These are phyloP conservation scores for Ooceraea biroi DNA, from an alignment of 1,140 invertebrate genomes.

Conservation along the genomic window DNA sequence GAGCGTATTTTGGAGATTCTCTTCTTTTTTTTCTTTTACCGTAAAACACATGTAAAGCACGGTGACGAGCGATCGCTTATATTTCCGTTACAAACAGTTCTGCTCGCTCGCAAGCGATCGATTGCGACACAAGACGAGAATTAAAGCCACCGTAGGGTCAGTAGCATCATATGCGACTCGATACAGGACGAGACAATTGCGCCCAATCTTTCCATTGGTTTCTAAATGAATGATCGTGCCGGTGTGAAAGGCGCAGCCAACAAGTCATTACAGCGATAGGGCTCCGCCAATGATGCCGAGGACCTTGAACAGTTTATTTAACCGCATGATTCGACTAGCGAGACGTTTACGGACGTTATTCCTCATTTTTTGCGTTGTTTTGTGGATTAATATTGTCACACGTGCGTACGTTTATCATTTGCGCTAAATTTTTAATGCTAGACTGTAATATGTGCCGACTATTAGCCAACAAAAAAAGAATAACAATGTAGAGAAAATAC, in stretches of 20 bases:
- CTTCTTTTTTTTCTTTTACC: too few relatives aligned
- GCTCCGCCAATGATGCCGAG: slow-evolving; percentile 25
- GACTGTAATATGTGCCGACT: neutral
- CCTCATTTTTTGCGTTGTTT: neutral
- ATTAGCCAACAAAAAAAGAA: neutral
- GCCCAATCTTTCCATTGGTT: slow-evolving; percentile 81
- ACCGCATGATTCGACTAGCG: neutral
- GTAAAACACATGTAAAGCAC: neutral
- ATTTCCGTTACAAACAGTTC: slow-evolving; percentile 3
- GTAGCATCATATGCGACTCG: slow-evolving; percentile 67
- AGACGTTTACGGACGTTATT: slow-evolving; percentile 11
- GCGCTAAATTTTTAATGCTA: neutral
- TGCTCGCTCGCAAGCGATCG: slow-evolving; percentile 27
- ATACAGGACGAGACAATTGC: slow-evolving; percentile 82
- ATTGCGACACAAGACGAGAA: slow-evolving; percentile 46
- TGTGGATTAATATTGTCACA: neutral
- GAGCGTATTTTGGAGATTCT: neutral
- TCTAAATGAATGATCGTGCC: slow-evolving; percentile 71
- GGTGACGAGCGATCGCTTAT: neutral
- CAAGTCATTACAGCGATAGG: slow-evolving; percentile 49
- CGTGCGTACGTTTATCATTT: neutral
- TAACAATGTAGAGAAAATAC: slow-evolving; percentile 13
- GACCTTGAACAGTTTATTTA: slow-evolving; percentile 63
- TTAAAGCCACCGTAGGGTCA: slow-evolving; percentile 66
- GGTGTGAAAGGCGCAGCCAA: slow-evolving; percentile 67